These are phyloP conservation scores for Pachycephala philippinensis DNA, from an alignment of 2,113 vertebrate genomes.

Conservation along the genomic window DNA sequence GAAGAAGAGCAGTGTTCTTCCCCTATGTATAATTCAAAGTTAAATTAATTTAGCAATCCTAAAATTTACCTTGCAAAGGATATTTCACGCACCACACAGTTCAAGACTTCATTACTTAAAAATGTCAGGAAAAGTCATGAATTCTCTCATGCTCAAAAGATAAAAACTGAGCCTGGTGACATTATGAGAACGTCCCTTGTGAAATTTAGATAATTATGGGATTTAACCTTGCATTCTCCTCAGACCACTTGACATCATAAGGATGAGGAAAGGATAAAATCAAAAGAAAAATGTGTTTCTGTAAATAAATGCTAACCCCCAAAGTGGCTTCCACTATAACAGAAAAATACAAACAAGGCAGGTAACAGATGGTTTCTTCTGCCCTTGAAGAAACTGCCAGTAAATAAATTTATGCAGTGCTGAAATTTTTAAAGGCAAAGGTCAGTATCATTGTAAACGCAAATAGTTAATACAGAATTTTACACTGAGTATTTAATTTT, in stretches of 20 bases:
- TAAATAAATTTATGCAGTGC: neutral
- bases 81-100: neutral
- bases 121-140: slow-evolving; percentile 34
- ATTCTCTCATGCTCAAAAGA: neutral
- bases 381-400: neutral
- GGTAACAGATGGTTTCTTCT: neutral
- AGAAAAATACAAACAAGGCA: neutral
- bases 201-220: neutral
- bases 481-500: neutral
- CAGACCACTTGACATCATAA: neutral
- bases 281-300: neutral
- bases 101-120: neutral
- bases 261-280: neutral
- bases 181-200: neutral
- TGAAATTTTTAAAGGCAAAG: neutral
- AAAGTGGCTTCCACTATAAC: neutral
- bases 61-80: neutral
- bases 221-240: neutral
- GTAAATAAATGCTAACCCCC: neutral
- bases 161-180: neutral
- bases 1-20: neutral
- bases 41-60: neutral
- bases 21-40: neutral
- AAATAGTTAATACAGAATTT: neutral
- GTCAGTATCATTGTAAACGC: neutral